phyloP scores from a whole-genome alignment of 92 coral and sea anemone genomes.

The Porites lobata region DNA sequence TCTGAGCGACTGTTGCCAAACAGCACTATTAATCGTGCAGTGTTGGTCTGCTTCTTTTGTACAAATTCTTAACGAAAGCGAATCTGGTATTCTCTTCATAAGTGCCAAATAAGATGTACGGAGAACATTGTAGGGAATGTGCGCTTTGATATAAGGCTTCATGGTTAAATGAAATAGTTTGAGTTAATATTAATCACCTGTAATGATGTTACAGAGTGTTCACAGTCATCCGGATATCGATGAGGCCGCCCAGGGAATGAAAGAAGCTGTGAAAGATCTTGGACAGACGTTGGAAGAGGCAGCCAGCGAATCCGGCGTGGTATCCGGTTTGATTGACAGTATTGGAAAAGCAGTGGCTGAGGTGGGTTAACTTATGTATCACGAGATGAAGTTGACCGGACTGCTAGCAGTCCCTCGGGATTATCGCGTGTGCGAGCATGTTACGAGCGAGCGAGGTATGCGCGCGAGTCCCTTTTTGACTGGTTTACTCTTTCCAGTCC shows the following conservation, averaged over 20 bases:
- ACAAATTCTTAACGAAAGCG: too few relatives aligned
- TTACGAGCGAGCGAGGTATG: too few relatives aligned
- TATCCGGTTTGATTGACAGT: slow-evolving; percentile 98
- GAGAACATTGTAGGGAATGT: too few relatives aligned
- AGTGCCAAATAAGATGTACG: too few relatives aligned
- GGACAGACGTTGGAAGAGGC: slow-evolving; percentile 89
- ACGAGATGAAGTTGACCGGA: not conserved
- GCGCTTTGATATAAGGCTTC: too few relatives aligned
- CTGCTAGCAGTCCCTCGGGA: not conserved
- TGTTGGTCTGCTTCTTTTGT: too few relatives aligned
- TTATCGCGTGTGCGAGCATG: too few relatives aligned
- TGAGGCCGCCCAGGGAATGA: slow-evolving; percentile 94
- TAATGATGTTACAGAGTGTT: slow-evolving; percentile 64
- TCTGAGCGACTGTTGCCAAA: too few relatives aligned
- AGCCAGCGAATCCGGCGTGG: slow-evolving; percentile 94
- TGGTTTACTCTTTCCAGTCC: too few relatives aligned
- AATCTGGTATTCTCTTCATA: too few relatives aligned
- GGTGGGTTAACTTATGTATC: slow-evolving; percentile 54
- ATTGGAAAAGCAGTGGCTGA: slow-evolving; percentile 96
- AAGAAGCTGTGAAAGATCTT: slow-evolving; percentile 92
- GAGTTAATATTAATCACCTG: not conserved
- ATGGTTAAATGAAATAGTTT: not conserved
- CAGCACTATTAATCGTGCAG: too few relatives aligned
- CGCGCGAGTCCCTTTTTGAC: too few relatives aligned
- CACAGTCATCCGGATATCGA: slow-evolving; percentile 91